phyloP scores from a whole-genome alignment of 1,140 invertebrate genomes.

The Phocides pigmalion region DNA sequence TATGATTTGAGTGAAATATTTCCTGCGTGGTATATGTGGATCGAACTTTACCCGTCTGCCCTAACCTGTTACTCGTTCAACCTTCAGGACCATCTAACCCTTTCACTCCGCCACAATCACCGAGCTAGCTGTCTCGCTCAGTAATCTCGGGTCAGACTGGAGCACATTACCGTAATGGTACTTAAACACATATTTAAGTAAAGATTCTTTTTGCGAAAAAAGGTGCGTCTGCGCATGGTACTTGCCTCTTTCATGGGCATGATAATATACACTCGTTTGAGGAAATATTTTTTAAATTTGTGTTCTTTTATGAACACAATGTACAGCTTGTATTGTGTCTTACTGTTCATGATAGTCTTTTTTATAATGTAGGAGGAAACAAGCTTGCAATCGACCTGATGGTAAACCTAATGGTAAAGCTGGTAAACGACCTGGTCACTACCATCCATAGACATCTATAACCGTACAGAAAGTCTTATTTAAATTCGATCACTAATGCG shows the following conservation, averaged over 20 bases:
- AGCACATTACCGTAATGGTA: conserved; percentile 80
- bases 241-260: conserved; percentile 41
- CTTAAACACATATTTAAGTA: conserved; percentile 83
- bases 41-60: conserved; percentile 57
- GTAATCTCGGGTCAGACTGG: conserved; percentile 67
- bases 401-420: too few species aligned
- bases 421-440: too few species aligned
- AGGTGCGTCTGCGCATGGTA: conserved; percentile 54
- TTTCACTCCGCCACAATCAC: conserved; percentile 38
- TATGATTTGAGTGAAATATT: not conserved
- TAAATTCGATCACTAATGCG: too few species aligned
- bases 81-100: conserved; percentile 60
- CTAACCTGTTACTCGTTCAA: conserved; percentile 80
- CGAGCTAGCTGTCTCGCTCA: conserved; percentile 52
- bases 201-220: conserved; percentile 76
- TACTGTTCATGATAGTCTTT: too few species aligned
- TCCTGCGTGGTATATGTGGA: conserved; percentile 19
- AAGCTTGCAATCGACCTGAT: too few species aligned
- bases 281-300: not conserved
- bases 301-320: not conserved
- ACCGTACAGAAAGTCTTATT: too few species aligned
- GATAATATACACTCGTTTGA: conserved; percentile 19
- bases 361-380: too few species aligned
- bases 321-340: too few species aligned
- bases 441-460: too few species aligned